Evolutionary conservation across 2,797 vertebrate genomes (phyloP), one percentile per base, ranked within the genome.

Genomic region (Paedocypris micromegethes): DNA sequence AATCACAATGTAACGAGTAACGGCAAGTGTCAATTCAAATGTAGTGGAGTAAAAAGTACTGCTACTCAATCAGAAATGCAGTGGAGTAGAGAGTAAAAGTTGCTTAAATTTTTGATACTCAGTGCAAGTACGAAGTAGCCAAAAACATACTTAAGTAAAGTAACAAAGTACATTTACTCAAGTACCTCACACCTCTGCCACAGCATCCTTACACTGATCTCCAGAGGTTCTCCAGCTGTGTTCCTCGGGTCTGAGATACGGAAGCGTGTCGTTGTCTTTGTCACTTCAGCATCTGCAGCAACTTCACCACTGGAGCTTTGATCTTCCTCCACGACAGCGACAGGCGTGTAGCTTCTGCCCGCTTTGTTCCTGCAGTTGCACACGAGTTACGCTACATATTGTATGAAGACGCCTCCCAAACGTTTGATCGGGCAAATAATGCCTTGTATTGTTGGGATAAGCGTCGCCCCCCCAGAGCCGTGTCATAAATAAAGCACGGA

Each of bases 351-450:
- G 40, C 62, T 63, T 67, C 45, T 56, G 44, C 59, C 9, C 51
- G 54, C 70, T 65, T 79, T 75, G 69, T 75, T 73, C 72, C 63
- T 58, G 68, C 65, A 67, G 75, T 72, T 70, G 59, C 65, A 78
- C 72, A 76, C 40, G 66, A 67, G 59, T 73, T 77, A 64, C 49
- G 55, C 63, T 81, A 71, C 80, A 77, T 75, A 70, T 80, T 80
- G 74, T 77, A 77, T 74, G 78, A 78, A 77, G 70, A 70, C 70
- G 47, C 62, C 75, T 81, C 70, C 65, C 56, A 63, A 70, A 70
- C 72, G 66, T 76, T 79, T 81, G 78, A 81, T 81, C 77, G 74
- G 76, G 60, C 78, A 74, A 78, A 77, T 70, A 77, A 75, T 62
- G 72, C 62, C 59, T 56, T 52, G 64, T 67, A 74, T 75, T 73